These are phyloP conservation scores for Tautogolabrus adspersus DNA, from an alignment of 2,113 vertebrate species.

Conservation along the genomic window DNA sequence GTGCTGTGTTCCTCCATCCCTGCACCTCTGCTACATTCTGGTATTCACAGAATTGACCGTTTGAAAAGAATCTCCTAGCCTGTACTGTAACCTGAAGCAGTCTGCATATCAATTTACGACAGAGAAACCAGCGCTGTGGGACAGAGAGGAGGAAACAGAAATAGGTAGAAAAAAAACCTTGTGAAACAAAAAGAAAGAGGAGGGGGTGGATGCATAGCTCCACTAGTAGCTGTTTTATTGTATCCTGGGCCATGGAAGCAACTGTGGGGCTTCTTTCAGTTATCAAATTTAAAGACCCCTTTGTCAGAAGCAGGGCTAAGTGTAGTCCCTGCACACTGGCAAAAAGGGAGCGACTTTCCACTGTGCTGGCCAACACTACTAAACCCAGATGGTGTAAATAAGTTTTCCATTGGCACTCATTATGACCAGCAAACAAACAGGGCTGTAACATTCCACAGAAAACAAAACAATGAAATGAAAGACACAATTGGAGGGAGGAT, in stretches of 20 bases:
- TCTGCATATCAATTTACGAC: conserved; percentile 82
- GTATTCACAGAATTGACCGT: conserved; percentile 67
- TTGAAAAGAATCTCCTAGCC: conserved; percentile 80
- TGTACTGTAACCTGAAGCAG: conserved; percentile 78
- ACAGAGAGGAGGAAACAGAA: conserved; percentile 63
- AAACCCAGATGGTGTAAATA: conserved; percentile 63
- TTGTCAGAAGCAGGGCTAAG: conserved; percentile 52
- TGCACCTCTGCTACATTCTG: conserved; percentile 53
- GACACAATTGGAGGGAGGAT: conserved; percentile 31
- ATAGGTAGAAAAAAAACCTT: conserved; percentile 64
- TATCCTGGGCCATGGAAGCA: conserved; percentile 52
- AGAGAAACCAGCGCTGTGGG: conserved; percentile 59
- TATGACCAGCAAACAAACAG: conserved; percentile 66
- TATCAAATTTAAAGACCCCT: conserved; percentile 72
- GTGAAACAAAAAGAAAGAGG: conserved; percentile 68
- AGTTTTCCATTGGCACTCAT: conserved; percentile 62
- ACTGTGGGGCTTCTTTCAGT: conserved; percentile 68
- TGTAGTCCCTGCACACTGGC: conserved; percentile 46
- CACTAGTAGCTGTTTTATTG: conserved; percentile 63
- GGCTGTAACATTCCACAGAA: conserved; percentile 47
- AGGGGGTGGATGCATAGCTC: conserved; percentile 38
- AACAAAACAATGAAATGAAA: conserved; percentile 57
- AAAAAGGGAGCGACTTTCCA: conserved; percentile 58
- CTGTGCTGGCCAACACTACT: conserved; percentile 53
- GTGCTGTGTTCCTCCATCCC: conserved; percentile 48